Evolutionary conservation across 2,113 vertebrate genomes (phyloP).

Genomic region (Myiopsitta monachus): DNA sequence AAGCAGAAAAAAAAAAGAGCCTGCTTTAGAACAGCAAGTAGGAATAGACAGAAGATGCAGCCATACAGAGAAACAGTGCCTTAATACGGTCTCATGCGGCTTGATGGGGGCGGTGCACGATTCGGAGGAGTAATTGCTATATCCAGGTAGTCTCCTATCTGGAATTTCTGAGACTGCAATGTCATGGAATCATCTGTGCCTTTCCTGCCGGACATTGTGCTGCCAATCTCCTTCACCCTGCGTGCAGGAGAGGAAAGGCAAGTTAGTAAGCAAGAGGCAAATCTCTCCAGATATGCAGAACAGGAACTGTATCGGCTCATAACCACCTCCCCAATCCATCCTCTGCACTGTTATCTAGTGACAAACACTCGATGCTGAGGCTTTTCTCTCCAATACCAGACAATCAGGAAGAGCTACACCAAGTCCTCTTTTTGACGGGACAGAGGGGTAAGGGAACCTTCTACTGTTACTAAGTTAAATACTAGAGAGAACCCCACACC

Average conservation of each 20-base stretch:
- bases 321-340: neutral
- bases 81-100: conserved; percentile 94
- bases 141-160: conserved; percentile 96
- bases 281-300: neutral
- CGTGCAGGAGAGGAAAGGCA: neutral
- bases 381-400: neutral
- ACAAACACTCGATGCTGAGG: fast-evolving
- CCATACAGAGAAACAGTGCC: neutral
- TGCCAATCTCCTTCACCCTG: conserved; percentile 96
- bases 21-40: conserved; percentile 64
- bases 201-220: conserved; percentile 91
- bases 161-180: conserved; percentile 95
- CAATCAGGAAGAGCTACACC: neutral
- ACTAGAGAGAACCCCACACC: neutral
- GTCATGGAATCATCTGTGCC: conserved; percentile 97
- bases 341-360: neutral
- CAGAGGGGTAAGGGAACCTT: neutral
- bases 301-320: fast-evolving
- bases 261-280: neutral
- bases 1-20: conserved; percentile 36
- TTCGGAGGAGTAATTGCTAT: conserved; percentile 96
- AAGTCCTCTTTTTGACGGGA: neutral
- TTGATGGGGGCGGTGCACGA: conserved; percentile 84
- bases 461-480: neutral
- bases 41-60: neutral